Percentiles rank a stretch among this genome's conserved stretches.
Conservation (phyloP, 2,888 invertebrate genomes). For the Urechis unicinctus region DNA sequence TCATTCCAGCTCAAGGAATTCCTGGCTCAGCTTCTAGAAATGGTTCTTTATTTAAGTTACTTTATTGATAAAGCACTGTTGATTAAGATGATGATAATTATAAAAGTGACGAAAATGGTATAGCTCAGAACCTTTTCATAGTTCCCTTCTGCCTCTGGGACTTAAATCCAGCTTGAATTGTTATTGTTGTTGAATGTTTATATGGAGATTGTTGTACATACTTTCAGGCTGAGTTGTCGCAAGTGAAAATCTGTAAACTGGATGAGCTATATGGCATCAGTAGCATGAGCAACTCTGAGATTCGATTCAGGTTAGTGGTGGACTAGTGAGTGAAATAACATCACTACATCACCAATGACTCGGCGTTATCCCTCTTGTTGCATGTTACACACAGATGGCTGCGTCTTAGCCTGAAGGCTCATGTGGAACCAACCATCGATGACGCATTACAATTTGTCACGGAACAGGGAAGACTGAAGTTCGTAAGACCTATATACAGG, state of each 20-base stretch:
- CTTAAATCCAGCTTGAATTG: too few relatives aligned
- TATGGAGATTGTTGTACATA: slow-evolving; percentile 11
- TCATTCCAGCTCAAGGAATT: slow-evolving; percentile 66
- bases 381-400: slow-evolving; percentile 59
- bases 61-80: too few relatives aligned
- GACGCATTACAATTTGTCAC: slow-evolving; percentile 72
- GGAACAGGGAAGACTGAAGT: slow-evolving; percentile 85
- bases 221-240: slow-evolving; percentile 52
- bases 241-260: slow-evolving; percentile 60
- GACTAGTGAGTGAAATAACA: not conserved
- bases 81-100: too few relatives aligned
- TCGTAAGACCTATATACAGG: slow-evolving; percentile 78
- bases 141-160: too few relatives aligned
- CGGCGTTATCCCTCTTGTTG: not conserved
- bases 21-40: slow-evolving; percentile 62
- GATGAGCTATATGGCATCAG: slow-evolving; percentile 64
- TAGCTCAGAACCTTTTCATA: too few relatives aligned
- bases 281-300: slow-evolving; percentile 69
- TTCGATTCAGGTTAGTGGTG: slow-evolving; percentile 56
- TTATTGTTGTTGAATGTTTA: too few relatives aligned
- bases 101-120: too few relatives aligned
- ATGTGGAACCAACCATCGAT: slow-evolving; percentile 63
- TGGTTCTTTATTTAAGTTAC: not conserved
- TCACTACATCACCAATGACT: not conserved
- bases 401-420: slow-evolving; percentile 68